Conservation (phyloP, 2,797 vertebrate species). For the Hypotaenidia okinawae region DNA sequence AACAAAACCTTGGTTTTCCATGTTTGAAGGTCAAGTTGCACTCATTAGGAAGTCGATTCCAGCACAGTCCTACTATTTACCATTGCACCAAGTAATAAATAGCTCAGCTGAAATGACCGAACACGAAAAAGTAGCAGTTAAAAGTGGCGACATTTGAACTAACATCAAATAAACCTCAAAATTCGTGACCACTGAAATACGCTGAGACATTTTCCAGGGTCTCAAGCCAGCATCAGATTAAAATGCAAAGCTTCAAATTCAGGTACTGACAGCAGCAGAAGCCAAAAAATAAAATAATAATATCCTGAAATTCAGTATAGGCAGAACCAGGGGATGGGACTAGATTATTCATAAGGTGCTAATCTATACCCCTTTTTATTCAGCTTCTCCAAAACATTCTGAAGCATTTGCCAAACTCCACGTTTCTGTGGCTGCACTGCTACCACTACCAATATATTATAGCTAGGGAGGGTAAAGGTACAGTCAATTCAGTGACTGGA, state of each 20-base stretch:
- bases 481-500: neutral
- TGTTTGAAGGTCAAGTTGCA: neutral
- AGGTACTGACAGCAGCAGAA: neutral
- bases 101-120: neutral
- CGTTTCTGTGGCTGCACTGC: neutral
- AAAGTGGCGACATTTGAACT: neutral
- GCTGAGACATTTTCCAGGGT: neutral
- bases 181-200: neutral
- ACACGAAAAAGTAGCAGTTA: neutral
- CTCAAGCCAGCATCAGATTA: neutral
- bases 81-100: neutral
- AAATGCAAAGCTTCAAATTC: neutral
- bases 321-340: neutral
- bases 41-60: neutral
- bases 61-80: neutral
- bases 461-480: neutral
- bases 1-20: neutral
- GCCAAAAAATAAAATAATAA: neutral
- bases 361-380: neutral
- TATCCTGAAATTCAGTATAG: neutral
- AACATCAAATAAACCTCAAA: neutral
- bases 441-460: neutral
- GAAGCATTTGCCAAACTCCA: neutral
- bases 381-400: neutral
- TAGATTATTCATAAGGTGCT: neutral